Base-by-base conservation (phyloP, 1,140 invertebrate species). In the Mizuhopecten yessoensis region DNA sequence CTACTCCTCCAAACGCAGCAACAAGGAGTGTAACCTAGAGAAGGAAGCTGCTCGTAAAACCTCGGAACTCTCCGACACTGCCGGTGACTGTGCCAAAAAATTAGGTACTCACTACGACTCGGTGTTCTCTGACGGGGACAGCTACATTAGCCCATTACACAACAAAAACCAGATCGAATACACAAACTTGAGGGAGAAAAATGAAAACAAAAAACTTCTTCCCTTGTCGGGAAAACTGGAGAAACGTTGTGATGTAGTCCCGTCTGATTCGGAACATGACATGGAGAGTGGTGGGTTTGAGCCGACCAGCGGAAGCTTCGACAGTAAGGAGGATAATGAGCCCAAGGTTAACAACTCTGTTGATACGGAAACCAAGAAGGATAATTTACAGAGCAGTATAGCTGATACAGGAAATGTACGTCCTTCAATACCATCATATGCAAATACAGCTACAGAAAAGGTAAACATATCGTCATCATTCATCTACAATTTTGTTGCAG, bases 11-110 rank as follows among this genome's bases (percentile, higher is more conserved):
- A 75, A 75, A 75, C 57, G 57, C 57, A 75, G 57, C 11, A 75
- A 75, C n/a, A 75, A 75, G 57, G 57, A 75, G n/a, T 75, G 57
- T 75, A 75, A 75, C n/a, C 57, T 75, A n/a, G 57, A 75, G n/a
- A 0, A n/a, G n/a, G 57, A 75, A 17, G 57, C 57, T 75, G 57
- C 57, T n/a, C 23, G 57, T n/a, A 75, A 75, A n/a, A 75, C 57
- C 57, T 75, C 57, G 0, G 57, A 75, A n/a, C 57, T 75, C 29
- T 75, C 57, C 1, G 57, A 75, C 57, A 29, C 57, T n/a, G 23
- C 57, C 57, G 29, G 57, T 75, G 57, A 75, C 57, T 75, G 57
- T 75, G 57, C 57, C 57, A 75, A 75, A n/a, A 75, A 75, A 75
- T 29, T 75, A 17, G 57, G 23, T 29, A 9, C 57, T 29, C 23